Evolutionary conservation across 30 jellyfish, hydroid and myxozoan genomes (phyloP), one percentile per base, ranked within the genome.

Genomic region (Sanderia malayensis): DNA sequence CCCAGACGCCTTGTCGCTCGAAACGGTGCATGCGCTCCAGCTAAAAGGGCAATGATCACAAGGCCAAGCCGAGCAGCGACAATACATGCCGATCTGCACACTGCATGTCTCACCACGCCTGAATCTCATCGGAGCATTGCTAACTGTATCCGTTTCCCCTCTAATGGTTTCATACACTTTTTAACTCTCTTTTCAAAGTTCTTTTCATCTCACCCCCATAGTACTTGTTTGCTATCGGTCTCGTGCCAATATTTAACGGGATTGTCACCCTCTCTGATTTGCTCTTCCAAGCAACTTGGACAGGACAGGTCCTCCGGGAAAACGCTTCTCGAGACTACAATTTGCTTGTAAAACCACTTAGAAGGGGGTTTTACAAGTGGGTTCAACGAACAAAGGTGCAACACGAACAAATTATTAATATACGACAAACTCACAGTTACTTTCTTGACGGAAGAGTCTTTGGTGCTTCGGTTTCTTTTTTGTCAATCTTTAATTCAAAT

Each of bases 221-320:
- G 85, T 73, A 73, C 85, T 73, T 34, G 82, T 73, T 73, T 84
- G 34, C 85, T 73, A 73, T 73, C 85, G 85, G 65, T 58, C 41
- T 31, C 41, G 31, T 11, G 79, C 37, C 19, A 23, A 63, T 76
- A 62, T 46, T 76, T 60, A 62, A 86, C 85, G 61, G 3, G 88
- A 2, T 76, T 37, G 13, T 74, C 76, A 15, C 88, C 27, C 6
- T 7, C 33, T 76, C 30, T 30, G 70, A 53, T 27, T 4, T 10
- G 88, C 30, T 1, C 30, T n/a, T 63, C 25, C 76, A 27, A 33
- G 78, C 78, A 27, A 27, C 78, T 19, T 46, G 82, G n/a, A n/a
- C n/a, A n/a, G n/a, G n/a, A n/a, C n/a, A n/a, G n/a, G n/a, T n/a
- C n/a, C n/a, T n/a, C n/a, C n/a, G n/a, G n/a, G n/a, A n/a, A n/a